A percentile compares a stretch with the other conserved stretches of the same genome.
phyloP scores from a whole-genome alignment of 2,888 invertebrate genomes.

The Magallana nippona region DNA sequence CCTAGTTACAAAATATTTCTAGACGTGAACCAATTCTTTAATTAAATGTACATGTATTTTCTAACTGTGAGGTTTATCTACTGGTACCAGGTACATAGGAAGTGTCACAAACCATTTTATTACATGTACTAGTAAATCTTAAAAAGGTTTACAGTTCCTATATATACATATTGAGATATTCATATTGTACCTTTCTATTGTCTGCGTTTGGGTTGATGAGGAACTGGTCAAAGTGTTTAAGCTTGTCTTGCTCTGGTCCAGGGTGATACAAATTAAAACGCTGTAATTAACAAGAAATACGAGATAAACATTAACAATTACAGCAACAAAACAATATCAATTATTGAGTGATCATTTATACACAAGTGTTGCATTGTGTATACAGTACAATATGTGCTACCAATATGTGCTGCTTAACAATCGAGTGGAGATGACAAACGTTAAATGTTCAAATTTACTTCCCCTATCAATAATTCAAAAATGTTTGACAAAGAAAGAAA shows the following conservation, averaged over 20 bases:
- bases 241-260: constrained; percentile 22
- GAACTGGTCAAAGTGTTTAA: constrained; percentile 46
- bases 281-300: too few relatives aligned
- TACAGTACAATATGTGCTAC: not conserved
- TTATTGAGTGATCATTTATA: not conserved
- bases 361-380: not conserved
- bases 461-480: constrained; percentile 14
- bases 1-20: too few relatives aligned
- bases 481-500: not conserved
- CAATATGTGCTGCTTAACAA: not conserved
- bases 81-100: too few relatives aligned
- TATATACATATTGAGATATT: too few relatives aligned
- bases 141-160: too few relatives aligned
- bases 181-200: not conserved
- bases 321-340: too few relatives aligned
- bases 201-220: constrained; percentile 39
- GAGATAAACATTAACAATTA: too few relatives aligned
- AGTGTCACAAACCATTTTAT: too few relatives aligned
- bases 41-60: too few relatives aligned
- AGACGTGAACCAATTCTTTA: too few relatives aligned
- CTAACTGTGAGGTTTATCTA: too few relatives aligned
- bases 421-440: not conserved
- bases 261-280: constrained; percentile 10
- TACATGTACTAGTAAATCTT: too few relatives aligned
- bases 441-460: not conserved